Conservation (phyloP, 2,113 vertebrate species). For the Plestiodon gilberti region DNA sequence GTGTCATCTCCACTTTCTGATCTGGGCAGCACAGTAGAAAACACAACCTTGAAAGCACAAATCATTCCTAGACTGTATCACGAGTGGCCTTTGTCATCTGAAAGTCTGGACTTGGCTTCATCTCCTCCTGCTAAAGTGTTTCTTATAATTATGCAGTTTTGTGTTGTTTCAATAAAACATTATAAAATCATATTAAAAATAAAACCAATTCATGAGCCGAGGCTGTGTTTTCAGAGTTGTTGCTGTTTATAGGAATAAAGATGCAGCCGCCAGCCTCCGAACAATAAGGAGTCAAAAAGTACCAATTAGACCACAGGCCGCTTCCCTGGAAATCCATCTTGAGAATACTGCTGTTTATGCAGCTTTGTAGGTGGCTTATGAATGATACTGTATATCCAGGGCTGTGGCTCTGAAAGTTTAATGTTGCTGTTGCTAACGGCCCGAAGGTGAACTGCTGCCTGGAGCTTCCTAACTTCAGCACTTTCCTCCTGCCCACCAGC, state of each 20-base stretch:
- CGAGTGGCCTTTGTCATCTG: not conserved
- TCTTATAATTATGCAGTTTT: no score
- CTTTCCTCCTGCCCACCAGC: not conserved
- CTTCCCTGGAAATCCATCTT: not conserved
- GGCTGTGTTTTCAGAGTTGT: not conserved
- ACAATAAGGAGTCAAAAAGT: not conserved
- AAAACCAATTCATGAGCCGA: not conserved
- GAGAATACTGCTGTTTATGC: not conserved
- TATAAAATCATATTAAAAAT: no score
- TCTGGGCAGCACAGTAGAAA: not conserved
- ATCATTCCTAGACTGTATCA: not conserved
- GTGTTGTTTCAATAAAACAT: no score
- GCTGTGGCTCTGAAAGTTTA: no score
- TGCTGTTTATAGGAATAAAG: not conserved
- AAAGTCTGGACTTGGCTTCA: not conserved
- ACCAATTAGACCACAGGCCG: not conserved
- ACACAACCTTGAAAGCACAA: not conserved
- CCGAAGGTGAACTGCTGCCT: no score
- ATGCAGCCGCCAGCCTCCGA: not conserved
- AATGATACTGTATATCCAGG: not conserved
- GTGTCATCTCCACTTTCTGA: not conserved
- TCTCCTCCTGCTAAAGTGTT: no score
- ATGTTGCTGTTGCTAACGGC: no score
- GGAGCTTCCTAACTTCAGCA: no score
- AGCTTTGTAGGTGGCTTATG: not conserved